Percentiles rank a stretch among this genome's conserved stretches.
Evolutionary conservation across 2,888 invertebrate species (phyloP).

Genomic region (Odontocerum albicorne): DNA sequence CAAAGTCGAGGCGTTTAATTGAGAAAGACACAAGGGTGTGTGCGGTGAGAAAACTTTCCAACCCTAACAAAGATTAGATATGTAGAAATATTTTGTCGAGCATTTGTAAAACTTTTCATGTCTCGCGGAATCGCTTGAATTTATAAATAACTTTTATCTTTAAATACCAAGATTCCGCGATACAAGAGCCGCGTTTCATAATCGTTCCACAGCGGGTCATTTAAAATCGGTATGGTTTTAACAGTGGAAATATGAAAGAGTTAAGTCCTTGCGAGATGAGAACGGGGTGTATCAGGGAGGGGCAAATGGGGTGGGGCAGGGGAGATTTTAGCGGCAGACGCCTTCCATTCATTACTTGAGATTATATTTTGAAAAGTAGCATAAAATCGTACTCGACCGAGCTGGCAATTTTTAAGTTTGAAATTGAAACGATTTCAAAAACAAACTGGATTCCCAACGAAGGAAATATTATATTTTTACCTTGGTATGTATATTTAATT

Average conservation of each 20-base stretch:
- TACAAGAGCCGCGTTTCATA: constrained; percentile 7
- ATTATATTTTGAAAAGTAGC: constrained; percentile 29
- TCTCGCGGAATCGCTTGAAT: no score
- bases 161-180: no score
- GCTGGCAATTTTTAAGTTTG: constrained; percentile 11
- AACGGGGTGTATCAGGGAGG: constrained; percentile 2
- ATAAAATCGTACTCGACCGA: constrained; percentile 11
- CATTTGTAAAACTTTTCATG: no score
- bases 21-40: no score
- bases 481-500: no score
- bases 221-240: constrained; percentile 22
- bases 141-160: no score
- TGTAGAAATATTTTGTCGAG: no score
- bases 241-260: constrained; percentile 27
- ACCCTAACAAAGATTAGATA: no score
- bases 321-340: constrained; percentile 11
- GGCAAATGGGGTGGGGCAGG: neutral
- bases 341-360: constrained; percentile 29
- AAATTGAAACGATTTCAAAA: neutral
- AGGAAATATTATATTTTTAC: no score
- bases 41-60: no score
- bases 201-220: constrained; percentile 19
- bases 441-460: no score
- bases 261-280: constrained; percentile 14
- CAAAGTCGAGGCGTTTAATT: no score